Evolutionary conservation across 2,888 invertebrate genomes (phyloP).

Genomic region (Leucania comma): DNA sequence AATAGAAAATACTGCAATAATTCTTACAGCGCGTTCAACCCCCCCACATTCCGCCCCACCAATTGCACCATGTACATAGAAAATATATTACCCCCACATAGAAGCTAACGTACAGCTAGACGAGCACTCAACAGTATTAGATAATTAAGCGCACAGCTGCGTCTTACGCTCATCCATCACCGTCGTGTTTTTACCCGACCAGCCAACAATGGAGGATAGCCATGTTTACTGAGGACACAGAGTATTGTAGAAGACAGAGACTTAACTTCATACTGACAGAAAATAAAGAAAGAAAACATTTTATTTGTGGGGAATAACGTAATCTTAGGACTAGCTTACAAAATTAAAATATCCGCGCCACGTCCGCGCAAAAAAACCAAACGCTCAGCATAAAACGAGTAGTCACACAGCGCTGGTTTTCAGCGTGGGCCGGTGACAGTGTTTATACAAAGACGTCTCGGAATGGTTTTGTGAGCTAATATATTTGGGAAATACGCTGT

Average conservation of each 20-base stretch:
- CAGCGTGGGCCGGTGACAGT: too few relatives aligned
- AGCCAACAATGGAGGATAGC: slow-evolving; percentile 23
- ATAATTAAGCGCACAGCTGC: slow-evolving; percentile 68
- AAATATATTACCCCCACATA: slow-evolving; percentile 38
- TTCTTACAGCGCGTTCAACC: slow-evolving; percentile 17
- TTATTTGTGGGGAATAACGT: too few relatives aligned
- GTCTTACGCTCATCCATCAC: slow-evolving; percentile 65
- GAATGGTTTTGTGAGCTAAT: too few relatives aligned
- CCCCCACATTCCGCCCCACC: slow-evolving; percentile 25
- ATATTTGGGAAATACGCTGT: too few relatives aligned
- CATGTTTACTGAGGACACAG: neutral
- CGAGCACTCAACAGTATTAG: slow-evolving; percentile 61
- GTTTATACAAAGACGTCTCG: too few relatives aligned
- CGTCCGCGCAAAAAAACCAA: too few relatives aligned
- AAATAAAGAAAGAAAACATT: too few relatives aligned
- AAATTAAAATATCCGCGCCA: too few relatives aligned
- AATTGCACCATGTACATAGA: slow-evolving; percentile 42
- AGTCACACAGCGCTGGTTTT: too few relatives aligned
- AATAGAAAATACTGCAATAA: slow-evolving; percentile 40
- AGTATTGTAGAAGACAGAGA: neutral
- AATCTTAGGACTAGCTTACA: too few relatives aligned
- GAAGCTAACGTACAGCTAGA: slow-evolving; percentile 28
- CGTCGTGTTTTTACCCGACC: slow-evolving; percentile 52
- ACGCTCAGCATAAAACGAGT: too few relatives aligned
- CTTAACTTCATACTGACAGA: neutral